Conservation (phyloP, 2,113 vertebrate species). For the Scomber japonicus region DNA sequence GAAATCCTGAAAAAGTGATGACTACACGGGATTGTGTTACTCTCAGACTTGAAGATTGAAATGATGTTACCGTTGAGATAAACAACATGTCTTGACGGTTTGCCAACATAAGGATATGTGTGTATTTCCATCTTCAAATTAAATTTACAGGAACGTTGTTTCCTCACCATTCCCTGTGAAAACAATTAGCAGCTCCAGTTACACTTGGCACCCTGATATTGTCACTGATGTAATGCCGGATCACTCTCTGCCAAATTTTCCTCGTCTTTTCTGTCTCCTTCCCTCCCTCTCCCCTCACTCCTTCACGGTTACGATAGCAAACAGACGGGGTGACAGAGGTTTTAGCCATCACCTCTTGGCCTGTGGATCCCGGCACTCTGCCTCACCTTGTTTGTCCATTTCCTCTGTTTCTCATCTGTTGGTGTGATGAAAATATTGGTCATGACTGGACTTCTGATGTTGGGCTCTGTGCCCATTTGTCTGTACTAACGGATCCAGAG, state of each 20-base stretch:
- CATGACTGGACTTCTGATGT: constrained; percentile 11
- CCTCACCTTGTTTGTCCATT: constrained; percentile 71
- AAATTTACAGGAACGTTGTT: constrained; percentile 67
- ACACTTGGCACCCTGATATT: constrained; percentile 54
- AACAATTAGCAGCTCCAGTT: constrained; percentile 77
- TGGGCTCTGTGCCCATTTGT: constrained; percentile 32
- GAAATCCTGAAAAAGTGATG: background rate
- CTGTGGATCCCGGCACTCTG: constrained; percentile 12
- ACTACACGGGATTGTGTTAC: background rate
- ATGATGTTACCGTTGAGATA: constrained; percentile 15
- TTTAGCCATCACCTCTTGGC: constrained; percentile 65
- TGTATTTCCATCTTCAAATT: constrained; percentile 55
- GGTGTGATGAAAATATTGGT: constrained; percentile 57
- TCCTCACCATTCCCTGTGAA: constrained; percentile 72
- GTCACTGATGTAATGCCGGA: constrained; percentile 75
- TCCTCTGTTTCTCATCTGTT: constrained; percentile 50
- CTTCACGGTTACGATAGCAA: constrained; percentile 61
- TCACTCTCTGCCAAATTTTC: constrained; percentile 60
- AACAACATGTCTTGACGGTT: constrained; percentile 18
- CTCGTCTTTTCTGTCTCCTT: constrained; percentile 46
- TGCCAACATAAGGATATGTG: constrained; percentile 17
- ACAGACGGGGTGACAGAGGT: constrained; percentile 61
- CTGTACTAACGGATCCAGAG: constrained; percentile 43
- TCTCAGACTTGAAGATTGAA: background rate
- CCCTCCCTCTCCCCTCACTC: constrained; percentile 13